Evolutionary conservation across 2,888 invertebrate species (phyloP), one percentile per base, ranked within the genome.

Genomic region (Holacanthella duospinosa): DNA sequence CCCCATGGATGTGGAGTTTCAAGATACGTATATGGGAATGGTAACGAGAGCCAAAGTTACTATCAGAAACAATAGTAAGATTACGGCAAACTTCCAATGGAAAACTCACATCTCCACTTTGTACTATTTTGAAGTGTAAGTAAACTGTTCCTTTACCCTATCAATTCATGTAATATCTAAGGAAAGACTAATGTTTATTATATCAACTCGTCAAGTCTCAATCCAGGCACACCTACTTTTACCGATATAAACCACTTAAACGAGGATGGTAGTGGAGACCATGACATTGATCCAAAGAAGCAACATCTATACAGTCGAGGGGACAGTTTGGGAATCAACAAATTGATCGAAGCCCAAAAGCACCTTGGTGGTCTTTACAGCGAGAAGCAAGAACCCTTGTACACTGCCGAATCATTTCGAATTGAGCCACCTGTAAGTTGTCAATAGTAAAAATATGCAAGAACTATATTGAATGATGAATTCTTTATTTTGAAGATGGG

Each of bases 11-110:
- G 25, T 67, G 9, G 36, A 44, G 0, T 68, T 65, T 55, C 64
- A 66, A n/a, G 64, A 66, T 27, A 70, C 70, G 1, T 70, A 60
- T 54, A 58, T 63, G 19, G 64, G 68, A 26, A 43, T 70, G 58
- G 63, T 64, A 48, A 64, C 65, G 1, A 60, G 54, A 26, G 16
- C 55, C 1, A 54, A 28, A 19, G 44, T 65, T 21, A 60, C 54
- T 21, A 68, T 70, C 12, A 57, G 62, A n/a, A 70, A 70, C 43
- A 61, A 66, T 19, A 66, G 64, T 44, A 44, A 63, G 21, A 60
- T 62, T 3, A 56, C 59, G 12, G 27, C 65, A 1, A 63, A 63
- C 19, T 70, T 67, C 55, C 43, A 59, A n/a, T 70, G 70, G 70
- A 58, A 21, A 21, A 48, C 4, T 48, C 48, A 48, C 48, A 48